Conservation (phyloP, 2,797 vertebrate species). For the Etheostoma perlongum region DNA sequence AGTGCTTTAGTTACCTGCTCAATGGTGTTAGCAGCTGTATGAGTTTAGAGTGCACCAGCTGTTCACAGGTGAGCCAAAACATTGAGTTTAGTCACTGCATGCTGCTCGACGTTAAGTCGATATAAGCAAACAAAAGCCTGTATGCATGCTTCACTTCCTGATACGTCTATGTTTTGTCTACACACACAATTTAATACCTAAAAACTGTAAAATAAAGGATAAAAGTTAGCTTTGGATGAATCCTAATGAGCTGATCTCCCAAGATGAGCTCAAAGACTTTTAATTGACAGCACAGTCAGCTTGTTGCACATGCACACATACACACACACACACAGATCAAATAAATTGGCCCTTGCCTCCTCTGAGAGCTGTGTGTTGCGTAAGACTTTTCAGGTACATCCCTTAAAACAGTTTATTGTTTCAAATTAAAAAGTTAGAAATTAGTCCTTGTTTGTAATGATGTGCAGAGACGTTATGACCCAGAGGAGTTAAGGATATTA, state of each 20-base stretch:
- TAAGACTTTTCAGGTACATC: constrained; percentile 55
- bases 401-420: constrained; percentile 36
- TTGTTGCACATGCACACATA: constrained; percentile 46
- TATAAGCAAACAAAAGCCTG: not conserved
- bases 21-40: not conserved
- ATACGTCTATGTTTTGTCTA: not conserved
- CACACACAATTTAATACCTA: constrained; percentile 19
- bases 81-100: not conserved
- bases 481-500: constrained; percentile 60
- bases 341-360: constrained; percentile 59
- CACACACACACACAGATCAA: constrained; percentile 17
- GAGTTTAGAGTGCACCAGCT: constrained; percentile 27
- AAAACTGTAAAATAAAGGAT: constrained; percentile 49
- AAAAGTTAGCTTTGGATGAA: constrained; percentile 55
- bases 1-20: constrained; percentile 12
- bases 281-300: constrained; percentile 75
- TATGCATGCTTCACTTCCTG: not conserved
- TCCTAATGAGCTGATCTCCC: constrained; percentile 75
- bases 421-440: constrained; percentile 30
- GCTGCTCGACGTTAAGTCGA: not conserved
- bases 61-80: constrained; percentile 9
- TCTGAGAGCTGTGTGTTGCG: constrained; percentile 56
- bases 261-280: constrained; percentile 63
- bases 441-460: constrained; percentile 55
- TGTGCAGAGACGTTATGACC: constrained; percentile 40